Evolutionary conservation across 1,140 invertebrate species (phyloP), one percentile per base, ranked within the genome.

Genomic region (Drosophila eugracilis): DNA sequence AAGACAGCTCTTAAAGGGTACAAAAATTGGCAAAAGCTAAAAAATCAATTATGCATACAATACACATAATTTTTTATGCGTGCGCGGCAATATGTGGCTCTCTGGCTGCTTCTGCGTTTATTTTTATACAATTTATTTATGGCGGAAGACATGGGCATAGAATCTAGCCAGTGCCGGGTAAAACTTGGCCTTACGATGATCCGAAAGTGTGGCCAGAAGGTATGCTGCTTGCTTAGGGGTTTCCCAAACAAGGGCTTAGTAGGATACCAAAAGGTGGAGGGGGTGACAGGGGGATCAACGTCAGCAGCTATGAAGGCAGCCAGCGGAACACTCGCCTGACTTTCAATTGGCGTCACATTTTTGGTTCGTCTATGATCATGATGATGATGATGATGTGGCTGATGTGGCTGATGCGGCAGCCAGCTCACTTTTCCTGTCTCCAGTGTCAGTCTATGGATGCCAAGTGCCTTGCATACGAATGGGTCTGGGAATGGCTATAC

Each of bases 361-460:
- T 88, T 88, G 83, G 78, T 60, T 60, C 74, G 77, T 88, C 81
- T 75, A 54, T 54, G 54, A 59, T 63, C 69, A 74, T 41, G 73
- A 65, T 60, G 55, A 63, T 65, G 59, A 58, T 59, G 63, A 60
- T 65, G 77, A 74, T 30, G 49, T 44, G 22, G 52, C 15, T 78
- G 69, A 71, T 78, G 84, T 73, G 74, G 81, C 57, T 65, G 63
- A 67, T 58, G 59, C 66, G 57, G 42, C 42, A 45, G 42, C n/a
- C 44, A 78, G 75, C 83, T 88, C 75, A 89, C 86, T 88, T 70
- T 88, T 88, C 83, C 83, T 88, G 83, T 88, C 83, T 88, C 78
- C 83, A 89, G 75, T 88, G 83, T 88, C 83, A 86, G 71, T 89
- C 84, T 62, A 39, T 62, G 6, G 48, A 6, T 24, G 58, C 47